Evolutionary conservation across 2,113 vertebrate genomes (phyloP).

Genomic region (Oncorhynchus gorbuscha): DNA sequence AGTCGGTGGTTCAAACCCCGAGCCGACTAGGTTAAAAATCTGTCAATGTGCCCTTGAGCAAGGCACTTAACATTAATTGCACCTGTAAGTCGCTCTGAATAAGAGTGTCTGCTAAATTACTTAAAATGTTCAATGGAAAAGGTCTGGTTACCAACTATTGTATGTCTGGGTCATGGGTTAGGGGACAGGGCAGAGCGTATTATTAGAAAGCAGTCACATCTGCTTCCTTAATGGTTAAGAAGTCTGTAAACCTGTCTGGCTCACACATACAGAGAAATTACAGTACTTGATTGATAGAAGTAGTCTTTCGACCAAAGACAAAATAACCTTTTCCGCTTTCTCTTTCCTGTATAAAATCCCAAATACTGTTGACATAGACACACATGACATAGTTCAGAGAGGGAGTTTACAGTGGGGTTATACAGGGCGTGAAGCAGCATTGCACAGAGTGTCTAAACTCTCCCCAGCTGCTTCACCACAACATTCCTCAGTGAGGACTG

Average conservation of each 20-base stretch:
- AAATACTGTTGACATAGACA: too few relatives aligned
- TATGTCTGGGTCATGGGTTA: neutral
- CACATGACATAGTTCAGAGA: neutral
- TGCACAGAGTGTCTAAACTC: neutral
- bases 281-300: too few relatives aligned
- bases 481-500: slow-evolving; percentile 6
- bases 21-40: too few relatives aligned
- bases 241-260: neutral
- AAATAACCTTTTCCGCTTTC: too few relatives aligned
- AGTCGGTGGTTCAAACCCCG: too few relatives aligned
- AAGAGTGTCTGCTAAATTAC: too few relatives aligned
- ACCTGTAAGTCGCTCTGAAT: too few relatives aligned
- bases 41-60: too few relatives aligned
- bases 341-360: too few relatives aligned
- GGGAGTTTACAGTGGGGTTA: neutral
- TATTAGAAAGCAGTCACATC: neutral
- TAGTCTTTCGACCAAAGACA: too few relatives aligned
- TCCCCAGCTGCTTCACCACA: neutral
- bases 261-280: neutral
- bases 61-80: too few relatives aligned
- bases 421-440: slow-evolving; percentile 2
- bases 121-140: too few relatives aligned
- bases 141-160: neutral
- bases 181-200: neutral
- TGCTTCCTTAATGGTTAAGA: neutral